A percentile compares a stretch with the other conserved stretches of the same genome.
These are phyloP conservation scores for Cosmorhoe ocellata DNA, from an alignment of 2,888 invertebrate species.

Conservation along the genomic window DNA sequence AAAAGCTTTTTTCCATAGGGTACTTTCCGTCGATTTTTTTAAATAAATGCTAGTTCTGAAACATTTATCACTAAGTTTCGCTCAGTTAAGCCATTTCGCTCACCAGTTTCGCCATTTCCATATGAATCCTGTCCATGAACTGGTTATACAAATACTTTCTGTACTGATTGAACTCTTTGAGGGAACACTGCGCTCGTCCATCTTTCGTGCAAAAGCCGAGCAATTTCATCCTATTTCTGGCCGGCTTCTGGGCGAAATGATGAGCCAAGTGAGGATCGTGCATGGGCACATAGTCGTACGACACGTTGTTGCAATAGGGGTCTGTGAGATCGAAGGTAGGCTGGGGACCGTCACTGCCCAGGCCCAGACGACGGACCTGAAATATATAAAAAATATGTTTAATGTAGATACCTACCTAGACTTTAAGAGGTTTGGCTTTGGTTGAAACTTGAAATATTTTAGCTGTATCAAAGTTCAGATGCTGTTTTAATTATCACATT, in stretches of 20 bases:
- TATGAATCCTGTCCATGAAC: slow-evolving; percentile 79
- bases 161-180: slow-evolving; percentile 85
- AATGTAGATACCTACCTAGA: no score
- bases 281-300: slow-evolving; percentile 81
- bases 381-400: no score
- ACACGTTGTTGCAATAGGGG: slow-evolving; percentile 72
- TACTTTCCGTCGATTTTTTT: no score
- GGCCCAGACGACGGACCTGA: slow-evolving; percentile 67
- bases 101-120: slow-evolving; percentile 66
- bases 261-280: slow-evolving; percentile 82
- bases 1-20: no score
- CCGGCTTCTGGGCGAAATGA: slow-evolving; percentile 71
- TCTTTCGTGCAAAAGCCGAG: slow-evolving; percentile 82
- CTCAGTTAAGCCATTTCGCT: no score
- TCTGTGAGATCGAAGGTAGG: slow-evolving; percentile 72
- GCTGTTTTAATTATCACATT: no score
- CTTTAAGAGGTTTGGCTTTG: no score
- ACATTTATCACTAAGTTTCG: no score
- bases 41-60: no score
- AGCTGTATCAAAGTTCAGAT: no score
- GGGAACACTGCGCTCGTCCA: slow-evolving; percentile 83
- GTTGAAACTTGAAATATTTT: no score
- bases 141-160: slow-evolving; percentile 82
- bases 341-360: slow-evolving; percentile 52
- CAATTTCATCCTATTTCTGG: slow-evolving; percentile 66